A percentile compares a stretch with the other conserved stretches of the same genome.
phyloP scores from a whole-genome alignment of 2,113 vertebrate genomes.

The Bucco capensis region DNA sequence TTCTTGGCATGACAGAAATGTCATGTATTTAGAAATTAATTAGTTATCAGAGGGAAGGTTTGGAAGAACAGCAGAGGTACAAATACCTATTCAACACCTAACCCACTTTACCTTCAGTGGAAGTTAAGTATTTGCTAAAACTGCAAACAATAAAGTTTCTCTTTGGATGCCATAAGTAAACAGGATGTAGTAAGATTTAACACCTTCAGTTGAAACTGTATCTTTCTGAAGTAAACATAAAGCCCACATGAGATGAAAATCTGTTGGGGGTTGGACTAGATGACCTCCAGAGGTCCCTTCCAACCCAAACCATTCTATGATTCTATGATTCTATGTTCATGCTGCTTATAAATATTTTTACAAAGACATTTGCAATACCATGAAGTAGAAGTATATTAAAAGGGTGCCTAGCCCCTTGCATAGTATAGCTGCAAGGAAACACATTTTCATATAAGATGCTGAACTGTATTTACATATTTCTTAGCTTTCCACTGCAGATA shows the following conservation, averaged over 20 bases:
- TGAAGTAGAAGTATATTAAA: background rate
- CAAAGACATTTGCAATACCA: background rate
- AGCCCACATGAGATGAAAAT: background rate
- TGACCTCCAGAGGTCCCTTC: too few relatives aligned
- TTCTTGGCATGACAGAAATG: background rate
- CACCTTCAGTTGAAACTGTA: background rate
- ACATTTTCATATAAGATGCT: background rate
- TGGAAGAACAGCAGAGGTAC: background rate
- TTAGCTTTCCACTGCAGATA: background rate
- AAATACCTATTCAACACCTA: background rate
- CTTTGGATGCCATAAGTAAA: background rate
- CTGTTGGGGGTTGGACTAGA: too few relatives aligned
- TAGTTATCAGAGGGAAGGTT: background rate
- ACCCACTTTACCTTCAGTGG: background rate
- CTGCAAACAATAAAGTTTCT: background rate
- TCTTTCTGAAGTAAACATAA: background rate
- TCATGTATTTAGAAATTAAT: background rate
- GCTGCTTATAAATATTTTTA: background rate
- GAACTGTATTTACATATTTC: background rate
- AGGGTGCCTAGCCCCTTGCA: background rate
- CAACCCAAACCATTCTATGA: too few relatives aligned
- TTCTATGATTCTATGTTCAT: background rate
- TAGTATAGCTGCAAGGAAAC: background rate
- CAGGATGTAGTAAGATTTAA: background rate
- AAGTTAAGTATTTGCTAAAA: background rate